phyloP scores from a whole-genome alignment of 2,113 vertebrate species.

The Gallinago undulata region DNA sequence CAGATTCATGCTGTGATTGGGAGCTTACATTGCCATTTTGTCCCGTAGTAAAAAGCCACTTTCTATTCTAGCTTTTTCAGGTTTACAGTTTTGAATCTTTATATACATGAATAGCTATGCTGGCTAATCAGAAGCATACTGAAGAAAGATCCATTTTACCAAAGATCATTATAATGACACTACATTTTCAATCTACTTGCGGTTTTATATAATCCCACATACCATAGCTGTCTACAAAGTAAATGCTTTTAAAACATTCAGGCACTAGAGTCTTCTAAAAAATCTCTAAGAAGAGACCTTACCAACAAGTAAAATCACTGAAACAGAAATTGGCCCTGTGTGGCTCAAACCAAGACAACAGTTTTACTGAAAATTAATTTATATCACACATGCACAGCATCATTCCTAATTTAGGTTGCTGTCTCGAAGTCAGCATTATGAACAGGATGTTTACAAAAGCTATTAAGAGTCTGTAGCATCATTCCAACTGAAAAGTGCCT shows the following conservation, averaged over 20 bases:
- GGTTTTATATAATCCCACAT: not conserved
- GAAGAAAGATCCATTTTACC: not conserved
- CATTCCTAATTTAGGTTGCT: not conserved
- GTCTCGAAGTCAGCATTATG: not conserved
- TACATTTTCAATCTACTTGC: not conserved
- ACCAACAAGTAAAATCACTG: not conserved
- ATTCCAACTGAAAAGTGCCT: not conserved
- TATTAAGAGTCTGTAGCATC: not conserved
- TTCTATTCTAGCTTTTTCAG: not conserved
- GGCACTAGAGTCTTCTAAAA: not conserved
- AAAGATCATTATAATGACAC: not conserved
- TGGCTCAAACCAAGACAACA: not conserved
- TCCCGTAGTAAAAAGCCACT: not conserved
- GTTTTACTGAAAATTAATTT: not conserved
- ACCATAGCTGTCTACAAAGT: not conserved
- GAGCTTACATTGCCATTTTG: not conserved
- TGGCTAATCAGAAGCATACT: not conserved
- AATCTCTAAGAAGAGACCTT: not conserved
- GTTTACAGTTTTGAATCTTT: not conserved
- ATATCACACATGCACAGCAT: not conserved
- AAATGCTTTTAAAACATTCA: not conserved
- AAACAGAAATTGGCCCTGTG: not conserved
- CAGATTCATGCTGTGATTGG: not conserved
- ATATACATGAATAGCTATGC: not conserved
- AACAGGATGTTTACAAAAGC: not conserved